phyloP scores from a whole-genome alignment of 2,888 invertebrate species.

The Pristionchus entomophagus region DNA sequence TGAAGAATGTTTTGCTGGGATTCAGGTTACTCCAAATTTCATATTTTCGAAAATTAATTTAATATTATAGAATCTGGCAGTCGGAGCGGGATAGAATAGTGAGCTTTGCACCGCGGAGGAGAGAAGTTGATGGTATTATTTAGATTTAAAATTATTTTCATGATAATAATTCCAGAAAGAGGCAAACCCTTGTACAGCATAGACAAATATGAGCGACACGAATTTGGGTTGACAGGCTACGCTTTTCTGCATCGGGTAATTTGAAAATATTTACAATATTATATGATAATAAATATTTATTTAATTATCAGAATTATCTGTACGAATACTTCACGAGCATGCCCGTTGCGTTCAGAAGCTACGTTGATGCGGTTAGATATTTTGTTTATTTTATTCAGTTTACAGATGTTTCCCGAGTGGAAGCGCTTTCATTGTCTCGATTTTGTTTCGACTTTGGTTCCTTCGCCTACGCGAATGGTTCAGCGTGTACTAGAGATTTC shows the following conservation, averaged over 20 bases:
- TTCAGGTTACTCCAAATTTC: too few relatives aligned
- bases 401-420: too few relatives aligned
- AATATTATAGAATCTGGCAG: background rate
- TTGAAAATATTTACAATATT: background rate
- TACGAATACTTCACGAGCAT: constrained; percentile 31
- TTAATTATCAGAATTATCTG: constrained; percentile 25
- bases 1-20: background rate
- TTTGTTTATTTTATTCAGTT: background rate
- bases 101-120: background rate
- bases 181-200: constrained; percentile 1
- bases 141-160: too few relatives aligned
- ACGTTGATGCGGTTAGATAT: background rate
- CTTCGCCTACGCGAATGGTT: too few relatives aligned
- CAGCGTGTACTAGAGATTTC: too few relatives aligned
- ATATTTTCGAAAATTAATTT: background rate
- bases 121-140: background rate
- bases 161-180: background rate
- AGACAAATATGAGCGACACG: background rate
- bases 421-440: background rate
- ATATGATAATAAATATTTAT: background rate
- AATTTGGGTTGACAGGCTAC: constrained; percentile 9
- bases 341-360: background rate
- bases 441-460: too few relatives aligned
- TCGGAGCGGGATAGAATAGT: background rate
- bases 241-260: constrained; percentile 25